Evolutionary conservation across 2,797 vertebrate species (phyloP).

Genomic region (Melanotaenia boesemani): DNA sequence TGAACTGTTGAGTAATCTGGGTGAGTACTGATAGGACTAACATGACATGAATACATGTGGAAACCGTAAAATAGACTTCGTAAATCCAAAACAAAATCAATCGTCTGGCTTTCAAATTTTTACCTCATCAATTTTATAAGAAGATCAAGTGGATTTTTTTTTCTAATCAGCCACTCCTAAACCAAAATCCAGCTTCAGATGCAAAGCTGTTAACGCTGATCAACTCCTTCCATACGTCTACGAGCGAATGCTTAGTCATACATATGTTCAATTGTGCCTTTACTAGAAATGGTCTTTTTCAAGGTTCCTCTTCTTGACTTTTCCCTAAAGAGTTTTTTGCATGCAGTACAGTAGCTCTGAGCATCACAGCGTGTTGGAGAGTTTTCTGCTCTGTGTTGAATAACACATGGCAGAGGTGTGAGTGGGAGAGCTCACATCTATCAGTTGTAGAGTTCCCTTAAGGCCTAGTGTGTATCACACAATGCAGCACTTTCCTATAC

Average conservation of each 20-base stretch:
- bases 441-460: slow-evolving; percentile 28
- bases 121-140: too few relatives aligned
- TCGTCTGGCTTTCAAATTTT: too few relatives aligned
- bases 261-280: background rate
- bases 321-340: slow-evolving; percentile 3
- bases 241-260: background rate
- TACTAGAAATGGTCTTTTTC: background rate
- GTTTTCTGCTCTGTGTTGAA: slow-evolving; percentile 52
- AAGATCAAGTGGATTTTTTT: background rate
- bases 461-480: slow-evolving; percentile 3
- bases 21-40: too few relatives aligned
- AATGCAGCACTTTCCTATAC: background rate
- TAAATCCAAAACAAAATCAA: too few relatives aligned
- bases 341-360: slow-evolving; percentile 9
- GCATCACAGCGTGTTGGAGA: slow-evolving; percentile 35
- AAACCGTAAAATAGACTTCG: too few relatives aligned
- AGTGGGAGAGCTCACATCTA: slow-evolving; percentile 60
- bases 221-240: background rate
- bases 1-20: too few relatives aligned
- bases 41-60: too few relatives aligned
- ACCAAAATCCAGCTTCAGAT: too few relatives aligned
- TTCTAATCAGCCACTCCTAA: background rate
- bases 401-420: slow-evolving; percentile 76
- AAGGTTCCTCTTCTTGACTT: slow-evolving; percentile 15
- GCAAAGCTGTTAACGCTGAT: background rate